phyloP scores from a whole-genome alignment of 2,797 vertebrate species.

The Anableps anableps region DNA sequence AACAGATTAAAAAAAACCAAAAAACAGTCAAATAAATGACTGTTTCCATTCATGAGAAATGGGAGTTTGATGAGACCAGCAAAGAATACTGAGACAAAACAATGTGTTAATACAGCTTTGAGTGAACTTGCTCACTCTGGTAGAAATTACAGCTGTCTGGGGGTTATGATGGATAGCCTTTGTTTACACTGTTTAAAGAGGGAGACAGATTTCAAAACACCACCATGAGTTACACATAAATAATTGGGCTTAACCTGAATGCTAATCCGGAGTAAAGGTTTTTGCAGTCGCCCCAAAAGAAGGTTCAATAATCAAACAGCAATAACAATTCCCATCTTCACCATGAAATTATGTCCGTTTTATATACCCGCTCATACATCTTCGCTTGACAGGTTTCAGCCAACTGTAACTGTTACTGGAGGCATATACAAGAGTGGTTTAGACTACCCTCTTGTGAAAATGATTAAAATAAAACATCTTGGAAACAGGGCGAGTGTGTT shows the following conservation, averaged over 20 bases:
- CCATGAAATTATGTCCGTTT: slow-evolving; percentile 84
- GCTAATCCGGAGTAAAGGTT: slow-evolving; percentile 72
- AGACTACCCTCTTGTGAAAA: slow-evolving; percentile 62
- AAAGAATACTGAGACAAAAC: slow-evolving; percentile 35
- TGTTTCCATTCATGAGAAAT: slow-evolving; percentile 41
- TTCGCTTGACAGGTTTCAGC: slow-evolving; percentile 83
- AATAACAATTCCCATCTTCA: slow-evolving; percentile 86
- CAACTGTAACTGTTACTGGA: slow-evolving; percentile 79
- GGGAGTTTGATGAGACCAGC: slow-evolving; percentile 53
- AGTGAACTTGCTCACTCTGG: slow-evolving; percentile 72
- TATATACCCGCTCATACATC: slow-evolving; percentile 80
- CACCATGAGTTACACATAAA: slow-evolving; percentile 78
- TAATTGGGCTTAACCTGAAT: slow-evolving; percentile 75
- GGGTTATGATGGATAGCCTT: slow-evolving; percentile 85
- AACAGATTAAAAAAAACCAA: slow-evolving; percentile 41
- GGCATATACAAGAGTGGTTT: slow-evolving; percentile 75
- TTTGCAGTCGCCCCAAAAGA: slow-evolving; percentile 71
- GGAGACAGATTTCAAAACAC: slow-evolving; percentile 83
- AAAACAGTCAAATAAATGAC: slow-evolving; percentile 32
- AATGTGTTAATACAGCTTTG: slow-evolving; percentile 42
- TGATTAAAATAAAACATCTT: slow-evolving; percentile 68
- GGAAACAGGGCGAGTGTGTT: slow-evolving; percentile 49
- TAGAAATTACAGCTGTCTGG: slow-evolving; percentile 80
- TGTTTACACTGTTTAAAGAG: slow-evolving; percentile 86
- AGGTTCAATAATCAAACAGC: slow-evolving; percentile 82